Conservation (phyloP, 2,888 invertebrate species). For the Lysandra coridon region DNA sequence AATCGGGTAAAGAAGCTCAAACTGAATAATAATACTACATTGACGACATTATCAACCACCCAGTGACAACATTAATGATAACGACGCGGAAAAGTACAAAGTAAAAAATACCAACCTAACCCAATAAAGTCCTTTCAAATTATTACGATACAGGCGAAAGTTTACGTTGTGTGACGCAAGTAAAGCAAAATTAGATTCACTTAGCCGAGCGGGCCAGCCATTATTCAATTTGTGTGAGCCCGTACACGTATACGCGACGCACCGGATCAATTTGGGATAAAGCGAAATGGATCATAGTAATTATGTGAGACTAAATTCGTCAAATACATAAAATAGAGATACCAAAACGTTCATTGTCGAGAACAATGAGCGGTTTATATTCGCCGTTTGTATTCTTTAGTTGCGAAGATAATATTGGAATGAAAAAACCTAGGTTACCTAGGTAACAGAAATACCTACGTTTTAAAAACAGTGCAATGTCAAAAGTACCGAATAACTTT, state of each 20-base stretch:
- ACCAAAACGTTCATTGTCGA: constrained; percentile 12
- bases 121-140: constrained; percentile 6
- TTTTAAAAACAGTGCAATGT: not conserved
- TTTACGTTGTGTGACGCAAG: constrained; percentile 50
- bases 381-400: not conserved
- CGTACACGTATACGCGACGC: constrained; percentile 52
- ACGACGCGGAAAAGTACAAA: not conserved
- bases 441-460: not conserved
- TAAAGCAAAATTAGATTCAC: constrained; percentile 70
- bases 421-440: constrained; percentile 7
- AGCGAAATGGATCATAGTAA: constrained; percentile 26
- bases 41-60: not conserved
- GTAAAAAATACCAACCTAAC: not conserved
- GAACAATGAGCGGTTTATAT: constrained; percentile 10
- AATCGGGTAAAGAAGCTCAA: too few relatives aligned
- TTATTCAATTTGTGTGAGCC: constrained; percentile 70
- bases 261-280: constrained; percentile 45
- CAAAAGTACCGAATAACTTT: not conserved
- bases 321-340: not conserved
- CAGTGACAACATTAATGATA: not conserved
- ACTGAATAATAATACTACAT: too few relatives aligned
- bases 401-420: not conserved
- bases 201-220: constrained; percentile 64
- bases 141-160: constrained; percentile 32
- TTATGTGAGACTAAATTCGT: constrained; percentile 19